Base-by-base conservation (phyloP, 30 jellyfish, hydroid and myxozoan genomes). In the Hydractinia echinata region DNA sequence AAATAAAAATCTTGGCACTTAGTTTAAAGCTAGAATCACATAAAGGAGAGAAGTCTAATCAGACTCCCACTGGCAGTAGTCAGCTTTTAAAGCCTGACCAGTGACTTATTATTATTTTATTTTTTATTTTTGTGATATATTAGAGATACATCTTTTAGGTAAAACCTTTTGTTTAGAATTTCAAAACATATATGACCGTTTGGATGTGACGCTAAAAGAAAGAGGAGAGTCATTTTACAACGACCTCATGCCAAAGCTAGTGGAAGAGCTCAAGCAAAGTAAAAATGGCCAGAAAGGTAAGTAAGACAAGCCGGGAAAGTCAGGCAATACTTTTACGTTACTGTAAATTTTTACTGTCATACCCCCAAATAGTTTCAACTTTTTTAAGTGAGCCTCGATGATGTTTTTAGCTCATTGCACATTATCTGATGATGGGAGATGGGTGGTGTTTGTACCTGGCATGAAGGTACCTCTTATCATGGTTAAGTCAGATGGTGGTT, bases 401-500 rank as follows among this genome's bases (percentile, higher is more conserved):
- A 8, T 82, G 9, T 5, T 49, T 18, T 51, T 54, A 88, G 99
- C 96, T 13, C 15, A 68, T 50, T 82, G 79, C 4, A 77, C 74
- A 69, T 50, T 48, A 61, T 49, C 87, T 4, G 99, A 95, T 11
- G 97, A 89, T 30, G 97, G 95, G 9, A 72, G 99, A 39, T 83
- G 91, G 85, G 87, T 95, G 44, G 90, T 90, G 20, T 90, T 87
- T 76, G 95, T 95, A 16, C 94, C 91, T 5, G 96, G 92, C 64
- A 76, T 91, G 55, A 95, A 89, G 77, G 96, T 95, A 5, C 99
- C 99, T 5, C 66, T 95, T 80, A 88, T 95, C 4, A 58, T 95
- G 15, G 97, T 95, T 67, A 95, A 95, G 76, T 95, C 99, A 16
- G 99, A 95, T 83, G 99, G 99, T 51, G 99, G 99, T 15, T 95